Conservation (phyloP, 2,888 invertebrate species). For the Magallana nippona region DNA sequence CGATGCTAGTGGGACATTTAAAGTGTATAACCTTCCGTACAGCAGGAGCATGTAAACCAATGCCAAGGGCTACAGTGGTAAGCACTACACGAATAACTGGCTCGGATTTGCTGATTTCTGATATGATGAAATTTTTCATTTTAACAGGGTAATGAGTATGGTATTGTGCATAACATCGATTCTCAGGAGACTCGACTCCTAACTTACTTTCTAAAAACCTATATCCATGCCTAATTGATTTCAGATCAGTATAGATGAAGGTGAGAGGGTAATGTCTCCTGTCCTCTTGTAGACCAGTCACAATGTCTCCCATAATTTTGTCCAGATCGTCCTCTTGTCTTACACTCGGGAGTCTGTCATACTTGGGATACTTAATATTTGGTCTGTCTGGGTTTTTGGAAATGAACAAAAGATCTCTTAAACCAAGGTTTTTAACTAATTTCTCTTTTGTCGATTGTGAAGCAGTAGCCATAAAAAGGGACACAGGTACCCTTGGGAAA, state of each 20-base stretch:
- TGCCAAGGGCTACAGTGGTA: too few species aligned
- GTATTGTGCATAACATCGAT: constrained; percentile 4
- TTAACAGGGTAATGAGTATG: constrained; percentile 6
- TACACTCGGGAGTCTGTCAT: too few species aligned
- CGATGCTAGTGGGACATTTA: too few species aligned
- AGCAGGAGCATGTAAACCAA: too few species aligned
- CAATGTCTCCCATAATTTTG: constrained; percentile 1
- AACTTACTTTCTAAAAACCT: constrained; percentile 3
- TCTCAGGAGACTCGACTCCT: constrained; percentile 9
- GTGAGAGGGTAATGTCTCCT: constrained; percentile 13
- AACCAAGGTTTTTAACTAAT: constrained; percentile 17
- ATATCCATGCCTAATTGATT: constrained; percentile 11
- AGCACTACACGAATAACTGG: too few species aligned
- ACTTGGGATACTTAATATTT: too few species aligned
- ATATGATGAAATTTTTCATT: constrained; percentile 5
- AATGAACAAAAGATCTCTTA: background rate
- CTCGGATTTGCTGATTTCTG: background rate
- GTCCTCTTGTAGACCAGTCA: constrained; percentile 1
- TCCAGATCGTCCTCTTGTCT: constrained; percentile 1
- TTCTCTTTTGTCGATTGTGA: constrained; percentile 12
- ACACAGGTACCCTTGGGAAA: background rate
- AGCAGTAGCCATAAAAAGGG: background rate
- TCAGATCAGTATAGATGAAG: background rate
- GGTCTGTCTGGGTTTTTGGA: background rate
- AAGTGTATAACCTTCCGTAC: too few species aligned